Conservation (phyloP, 2,113 vertebrate species). For the Thermophis baileyi region DNA sequence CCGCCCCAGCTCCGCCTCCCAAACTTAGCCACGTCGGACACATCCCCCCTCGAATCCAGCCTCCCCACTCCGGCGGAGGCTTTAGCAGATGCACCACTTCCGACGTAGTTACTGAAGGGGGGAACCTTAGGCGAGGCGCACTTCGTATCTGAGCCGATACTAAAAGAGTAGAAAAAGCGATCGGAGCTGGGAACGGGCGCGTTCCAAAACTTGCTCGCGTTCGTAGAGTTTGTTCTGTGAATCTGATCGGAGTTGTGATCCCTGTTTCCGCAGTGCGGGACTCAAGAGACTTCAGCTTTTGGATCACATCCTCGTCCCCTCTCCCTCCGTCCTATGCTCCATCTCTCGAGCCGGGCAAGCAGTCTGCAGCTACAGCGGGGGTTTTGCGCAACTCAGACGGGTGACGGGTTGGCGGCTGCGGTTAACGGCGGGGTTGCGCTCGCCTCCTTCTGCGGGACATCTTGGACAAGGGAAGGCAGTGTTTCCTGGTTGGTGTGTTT, state of each 20-base stretch:
- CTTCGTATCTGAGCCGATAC: background rate
- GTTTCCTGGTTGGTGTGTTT: background rate
- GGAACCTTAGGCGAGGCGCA: background rate
- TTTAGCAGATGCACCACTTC: background rate
- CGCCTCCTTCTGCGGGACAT: background rate
- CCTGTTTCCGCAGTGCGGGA: background rate
- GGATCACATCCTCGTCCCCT: background rate
- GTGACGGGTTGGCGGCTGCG: background rate
- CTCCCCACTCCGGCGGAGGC: background rate
- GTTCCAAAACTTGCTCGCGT: background rate
- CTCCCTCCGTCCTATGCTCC: background rate
- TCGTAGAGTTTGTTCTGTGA: background rate
- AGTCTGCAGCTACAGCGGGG: background rate
- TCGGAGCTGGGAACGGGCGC: background rate
- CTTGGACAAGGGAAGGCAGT: background rate
- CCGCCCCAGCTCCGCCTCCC: conserved; percentile 31
- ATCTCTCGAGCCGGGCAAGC: background rate
- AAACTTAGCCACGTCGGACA: conserved; percentile 43
- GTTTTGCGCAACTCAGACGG: background rate
- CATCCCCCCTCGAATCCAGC: conserved; percentile 5
- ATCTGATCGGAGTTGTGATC: background rate
- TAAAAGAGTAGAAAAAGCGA: background rate
- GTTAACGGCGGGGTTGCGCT: background rate
- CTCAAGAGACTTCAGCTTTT: background rate
- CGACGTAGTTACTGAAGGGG: background rate